Conservation (phyloP, 2,797 vertebrate genomes). For the Tragopan temminckii region DNA sequence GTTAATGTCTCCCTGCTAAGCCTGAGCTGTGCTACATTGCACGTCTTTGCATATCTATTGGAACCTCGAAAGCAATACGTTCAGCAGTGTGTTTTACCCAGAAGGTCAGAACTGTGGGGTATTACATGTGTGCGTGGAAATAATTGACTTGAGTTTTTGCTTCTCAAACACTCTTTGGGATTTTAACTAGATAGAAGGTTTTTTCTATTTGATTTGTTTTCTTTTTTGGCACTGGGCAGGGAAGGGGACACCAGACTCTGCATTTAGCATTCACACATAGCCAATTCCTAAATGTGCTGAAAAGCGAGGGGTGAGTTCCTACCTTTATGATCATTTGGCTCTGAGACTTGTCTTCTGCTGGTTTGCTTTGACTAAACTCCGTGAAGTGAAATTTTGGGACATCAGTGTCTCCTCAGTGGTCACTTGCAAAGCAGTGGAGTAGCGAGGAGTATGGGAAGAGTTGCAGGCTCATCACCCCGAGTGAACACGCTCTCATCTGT, state of each 20-base stretch:
- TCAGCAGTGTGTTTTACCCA: not conserved
- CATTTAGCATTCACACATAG: not conserved
- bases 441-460: not conserved
- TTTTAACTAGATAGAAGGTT: not conserved
- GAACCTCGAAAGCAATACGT: not conserved
- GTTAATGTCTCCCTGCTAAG: slow-evolving; percentile 5
- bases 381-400: not conserved
- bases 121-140: not conserved
- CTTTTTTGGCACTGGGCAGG: not conserved
- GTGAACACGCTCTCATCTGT: not conserved
- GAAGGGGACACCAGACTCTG: not conserved
- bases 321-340: not conserved
- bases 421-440: not conserved
- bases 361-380: not conserved
- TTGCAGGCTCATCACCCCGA: not conserved
- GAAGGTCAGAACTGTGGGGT: not conserved
- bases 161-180: not conserved
- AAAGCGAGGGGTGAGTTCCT: not conserved
- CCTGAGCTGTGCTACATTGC: not conserved
- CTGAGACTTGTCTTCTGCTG: not conserved
- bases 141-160: not conserved
- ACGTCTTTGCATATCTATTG: not conserved
- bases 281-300: not conserved
- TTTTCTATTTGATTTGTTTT: slow-evolving; percentile 2
- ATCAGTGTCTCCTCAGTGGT: not conserved